Conservation (phyloP, 2,888 invertebrate genomes). For the Eupelmus urozonus region DNA sequence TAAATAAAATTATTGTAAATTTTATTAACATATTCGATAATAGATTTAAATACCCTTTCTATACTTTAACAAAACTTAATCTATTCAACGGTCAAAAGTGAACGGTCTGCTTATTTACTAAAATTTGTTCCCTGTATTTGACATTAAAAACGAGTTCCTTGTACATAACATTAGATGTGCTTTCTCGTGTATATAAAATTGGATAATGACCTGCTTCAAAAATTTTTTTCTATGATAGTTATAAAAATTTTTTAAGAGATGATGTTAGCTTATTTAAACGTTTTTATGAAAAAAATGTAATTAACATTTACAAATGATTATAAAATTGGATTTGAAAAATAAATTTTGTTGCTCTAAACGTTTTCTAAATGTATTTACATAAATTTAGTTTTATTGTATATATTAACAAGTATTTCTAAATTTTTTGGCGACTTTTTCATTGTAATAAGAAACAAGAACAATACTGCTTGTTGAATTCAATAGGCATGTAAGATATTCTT, state of each 20-base stretch:
- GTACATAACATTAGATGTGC: neutral
- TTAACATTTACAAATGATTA: no score
- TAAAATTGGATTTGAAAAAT: neutral
- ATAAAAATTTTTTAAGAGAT: neutral
- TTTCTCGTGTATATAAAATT: neutral
- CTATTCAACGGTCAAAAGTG: no score
- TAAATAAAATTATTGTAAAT: no score
- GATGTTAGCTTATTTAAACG: neutral
- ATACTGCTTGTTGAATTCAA: neutral
- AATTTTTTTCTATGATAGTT: neutral
- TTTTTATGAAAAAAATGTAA: neutral
- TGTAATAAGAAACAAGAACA: neutral
- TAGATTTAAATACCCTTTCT: no score
- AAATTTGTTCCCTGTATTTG: no score
- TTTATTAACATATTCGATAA: no score
- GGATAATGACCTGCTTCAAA: no score
- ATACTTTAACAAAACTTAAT: no score
- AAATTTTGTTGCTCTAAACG: neutral
- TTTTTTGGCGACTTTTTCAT: no score
- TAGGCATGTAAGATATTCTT: neutral
- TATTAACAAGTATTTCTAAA: no score
- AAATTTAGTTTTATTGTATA: no score
- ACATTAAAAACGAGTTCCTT: slow-evolving; percentile 1
- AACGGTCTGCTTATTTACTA: no score
- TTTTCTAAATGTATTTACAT: neutral